phyloP scores from a whole-genome alignment of 2,113 vertebrate genomes.

The Scomber scombrus region DNA sequence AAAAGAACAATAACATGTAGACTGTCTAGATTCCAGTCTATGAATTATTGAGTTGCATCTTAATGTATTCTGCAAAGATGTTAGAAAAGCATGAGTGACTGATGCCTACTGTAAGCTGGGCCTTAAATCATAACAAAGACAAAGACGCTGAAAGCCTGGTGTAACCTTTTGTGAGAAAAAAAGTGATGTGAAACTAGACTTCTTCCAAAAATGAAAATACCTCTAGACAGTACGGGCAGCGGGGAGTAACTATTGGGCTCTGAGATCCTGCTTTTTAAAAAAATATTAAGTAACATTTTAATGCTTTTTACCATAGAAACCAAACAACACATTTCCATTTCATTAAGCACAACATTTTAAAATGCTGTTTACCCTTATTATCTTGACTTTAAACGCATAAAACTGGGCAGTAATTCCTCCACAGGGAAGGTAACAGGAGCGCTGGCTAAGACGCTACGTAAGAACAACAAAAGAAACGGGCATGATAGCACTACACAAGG shows the following conservation, averaged over 20 bases:
- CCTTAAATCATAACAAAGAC: conserved; percentile 48
- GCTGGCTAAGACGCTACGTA: background rate
- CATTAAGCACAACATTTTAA: conserved; percentile 6
- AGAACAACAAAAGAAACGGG: conserved; percentile 8
- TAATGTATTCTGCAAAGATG: conserved; percentile 72
- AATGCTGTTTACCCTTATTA: background rate
- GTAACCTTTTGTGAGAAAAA: conserved; percentile 15
- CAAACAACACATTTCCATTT: background rate
- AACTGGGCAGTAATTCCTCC: no score
- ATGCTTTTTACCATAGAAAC: background rate
- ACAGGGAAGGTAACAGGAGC: background rate
- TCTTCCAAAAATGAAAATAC: background rate
- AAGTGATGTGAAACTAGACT: conserved; percentile 45
- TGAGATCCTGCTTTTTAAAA: background rate
- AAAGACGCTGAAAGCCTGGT: background rate
- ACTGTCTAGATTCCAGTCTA: conserved; percentile 57
- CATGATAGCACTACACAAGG: background rate
- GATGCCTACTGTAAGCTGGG: conserved; percentile 19
- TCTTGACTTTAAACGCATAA: background rate
- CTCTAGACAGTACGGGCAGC: background rate
- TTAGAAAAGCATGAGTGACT: conserved; percentile 69
- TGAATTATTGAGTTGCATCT: conserved; percentile 76
- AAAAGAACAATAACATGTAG: conserved; percentile 65
- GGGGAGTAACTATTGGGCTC: background rate
- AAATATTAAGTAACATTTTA: no score